phyloP scores from a whole-genome alignment of 1,140 invertebrate genomes.

The Matsumurasca onukii region DNA sequence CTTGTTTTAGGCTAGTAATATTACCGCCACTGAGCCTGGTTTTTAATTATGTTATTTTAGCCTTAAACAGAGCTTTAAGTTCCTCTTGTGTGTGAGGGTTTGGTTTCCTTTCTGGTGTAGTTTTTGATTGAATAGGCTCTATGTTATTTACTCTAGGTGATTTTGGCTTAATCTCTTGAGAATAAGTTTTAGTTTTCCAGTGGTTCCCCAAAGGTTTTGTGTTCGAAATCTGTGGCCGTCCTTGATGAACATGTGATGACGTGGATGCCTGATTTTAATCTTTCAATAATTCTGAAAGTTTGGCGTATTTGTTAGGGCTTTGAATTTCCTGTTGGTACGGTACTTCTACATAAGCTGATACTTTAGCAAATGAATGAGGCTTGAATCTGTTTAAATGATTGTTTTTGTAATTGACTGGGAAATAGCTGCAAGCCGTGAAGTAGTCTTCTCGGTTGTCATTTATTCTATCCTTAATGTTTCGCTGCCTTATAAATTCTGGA shows the following conservation, averaged over 20 bases:
- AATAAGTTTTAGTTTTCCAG: neutral
- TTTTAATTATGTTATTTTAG: neutral
- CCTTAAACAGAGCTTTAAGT: neutral
- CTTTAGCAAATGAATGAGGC: neutral
- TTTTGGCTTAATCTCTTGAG: neutral
- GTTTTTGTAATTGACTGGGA: slow-evolving; percentile 1
- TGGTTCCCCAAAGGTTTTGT: neutral
- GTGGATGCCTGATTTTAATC: neutral
- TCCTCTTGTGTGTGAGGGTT: neutral
- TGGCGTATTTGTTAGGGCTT: neutral
- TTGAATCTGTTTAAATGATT: neutral
- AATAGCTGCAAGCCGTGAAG: neutral
- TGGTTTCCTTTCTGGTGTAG: neutral
- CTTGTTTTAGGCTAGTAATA: neutral
- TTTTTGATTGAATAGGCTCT: neutral
- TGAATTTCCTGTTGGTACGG: neutral
- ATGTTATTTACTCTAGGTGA: neutral
- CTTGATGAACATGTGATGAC: neutral
- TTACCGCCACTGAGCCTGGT: neutral
- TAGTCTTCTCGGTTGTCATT: neutral
- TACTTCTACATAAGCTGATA: neutral
- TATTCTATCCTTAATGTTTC: neutral
- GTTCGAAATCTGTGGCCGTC: neutral
- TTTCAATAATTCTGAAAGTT: neutral
- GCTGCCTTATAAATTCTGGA: neutral